phyloP scores from a whole-genome alignment of 2,797 vertebrate species.

The Tenualosa ilisha region DNA sequence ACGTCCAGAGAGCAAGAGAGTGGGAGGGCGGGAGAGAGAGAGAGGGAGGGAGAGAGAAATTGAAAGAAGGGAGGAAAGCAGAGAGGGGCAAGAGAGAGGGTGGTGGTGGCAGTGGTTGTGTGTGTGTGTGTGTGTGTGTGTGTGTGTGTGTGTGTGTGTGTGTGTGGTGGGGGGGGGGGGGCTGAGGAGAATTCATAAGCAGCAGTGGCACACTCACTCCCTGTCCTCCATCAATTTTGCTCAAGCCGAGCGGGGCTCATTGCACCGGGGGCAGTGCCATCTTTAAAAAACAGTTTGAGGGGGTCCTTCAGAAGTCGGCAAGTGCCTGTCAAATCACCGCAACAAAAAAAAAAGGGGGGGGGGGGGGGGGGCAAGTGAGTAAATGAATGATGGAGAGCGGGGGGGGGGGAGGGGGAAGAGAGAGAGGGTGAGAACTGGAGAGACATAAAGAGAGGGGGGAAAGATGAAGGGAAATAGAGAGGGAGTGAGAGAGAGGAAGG shows the following conservation, averaged over 20 bases:
- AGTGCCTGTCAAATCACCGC: slow-evolving; percentile 42
- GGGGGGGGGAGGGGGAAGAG: neutral
- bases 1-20: neutral
- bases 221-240: neutral
- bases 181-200: slow-evolving; percentile 38
- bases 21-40: neutral
- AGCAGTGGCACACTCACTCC: neutral
- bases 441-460: neutral
- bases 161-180: neutral
- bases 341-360: slow-evolving; percentile 32
- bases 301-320: neutral
- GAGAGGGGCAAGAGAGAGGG: neutral
- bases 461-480: slow-evolving; percentile 59
- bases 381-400: neutral
- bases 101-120: no score
- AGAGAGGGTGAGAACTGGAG: neutral
- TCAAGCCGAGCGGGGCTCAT: neutral
- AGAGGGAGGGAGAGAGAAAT: neutral
- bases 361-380: neutral
- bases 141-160: no score
- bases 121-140: no score
- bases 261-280: neutral
- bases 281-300: neutral
- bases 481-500: neutral
- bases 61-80: slow-evolving; percentile 51